These are phyloP conservation scores for Passer domesticus DNA, from an alignment of 2,113 vertebrate species.

Conservation along the genomic window DNA sequence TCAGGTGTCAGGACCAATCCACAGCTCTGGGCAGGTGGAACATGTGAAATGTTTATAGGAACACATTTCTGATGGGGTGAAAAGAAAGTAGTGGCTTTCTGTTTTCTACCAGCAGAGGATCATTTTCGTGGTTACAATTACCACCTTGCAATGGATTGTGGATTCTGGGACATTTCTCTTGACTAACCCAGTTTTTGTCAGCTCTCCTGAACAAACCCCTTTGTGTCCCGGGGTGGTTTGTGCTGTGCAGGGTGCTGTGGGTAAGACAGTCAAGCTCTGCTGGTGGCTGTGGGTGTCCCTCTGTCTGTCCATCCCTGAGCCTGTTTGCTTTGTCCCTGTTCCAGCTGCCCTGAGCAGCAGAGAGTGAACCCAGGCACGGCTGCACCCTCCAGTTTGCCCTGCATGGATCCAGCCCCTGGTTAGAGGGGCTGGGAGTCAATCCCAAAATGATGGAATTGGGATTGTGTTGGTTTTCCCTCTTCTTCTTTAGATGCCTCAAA, in stretches of 20 bases:
- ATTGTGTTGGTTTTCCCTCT: background rate
- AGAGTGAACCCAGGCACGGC: background rate
- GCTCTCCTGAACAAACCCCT: background rate
- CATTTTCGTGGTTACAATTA: background rate
- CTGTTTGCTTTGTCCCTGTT: background rate
- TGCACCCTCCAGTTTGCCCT: background rate
- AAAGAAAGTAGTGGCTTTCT: background rate
- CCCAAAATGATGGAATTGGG: background rate
- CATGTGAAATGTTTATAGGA: background rate
- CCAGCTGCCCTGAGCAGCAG: background rate
- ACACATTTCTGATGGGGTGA: background rate
- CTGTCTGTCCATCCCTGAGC: background rate
- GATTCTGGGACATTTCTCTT: background rate
- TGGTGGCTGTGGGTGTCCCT: background rate
- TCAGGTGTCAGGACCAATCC: background rate
- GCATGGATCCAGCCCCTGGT: background rate
- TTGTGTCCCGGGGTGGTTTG: background rate
- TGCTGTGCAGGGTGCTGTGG: background rate
- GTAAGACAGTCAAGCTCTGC: background rate
- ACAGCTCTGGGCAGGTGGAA: background rate
- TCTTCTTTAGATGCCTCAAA: background rate
- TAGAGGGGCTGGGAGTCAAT: background rate
- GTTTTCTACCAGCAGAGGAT: background rate
- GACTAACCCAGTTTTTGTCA: accelerated
- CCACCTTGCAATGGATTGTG: background rate